Base-by-base conservation (phyloP, 2,888 invertebrate species). In the Xylota sylvarum region DNA sequence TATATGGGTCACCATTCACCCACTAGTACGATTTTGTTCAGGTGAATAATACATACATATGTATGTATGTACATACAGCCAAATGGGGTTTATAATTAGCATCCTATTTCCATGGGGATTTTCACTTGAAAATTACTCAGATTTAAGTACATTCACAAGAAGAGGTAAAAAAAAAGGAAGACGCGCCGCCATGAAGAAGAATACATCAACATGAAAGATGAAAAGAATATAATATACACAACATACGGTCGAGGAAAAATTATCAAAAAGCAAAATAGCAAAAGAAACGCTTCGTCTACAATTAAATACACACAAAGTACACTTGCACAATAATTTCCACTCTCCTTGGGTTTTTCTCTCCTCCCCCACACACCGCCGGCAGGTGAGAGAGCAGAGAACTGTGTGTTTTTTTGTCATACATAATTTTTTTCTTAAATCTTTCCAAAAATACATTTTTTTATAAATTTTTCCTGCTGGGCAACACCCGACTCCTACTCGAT, bases 71-170 rank as follows among this genome's bases (percentile, higher is more conserved):
- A n/a, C 32, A 14, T 30, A 60, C 37, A 48, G 5, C 17, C 19
- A 19, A 58, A 67, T 48, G 23, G 23, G 23, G 40, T 52, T 60
- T 79, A 79, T 69, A 73, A 83, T 83, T 83, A 83, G 83, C 79
- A 62, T 67, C 52, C 37, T 55, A 67, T 73, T 78, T 79, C 79
- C 83, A 73, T 79, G 65, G 46, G 56, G 67, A 72, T 55, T 55
- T 60, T 67, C 73, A 56, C 67, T 79, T 62, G 56, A 69, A 58
- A 35, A 80, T 84, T 85, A 70, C 69, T 80, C 74, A 84, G 43
- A 52, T 58, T 69, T 73, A 55, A 73, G 73, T 73, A 64, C 69
- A 64, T 40, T 76, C 46, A 52, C 64, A 19, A 14, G 48, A 32
- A 43, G n/a, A 27, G 23, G 46, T n/a, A 27, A 43, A 35, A 58